Base-by-base conservation (phyloP, 2,113 vertebrate species). In the Athene noctua region DNA sequence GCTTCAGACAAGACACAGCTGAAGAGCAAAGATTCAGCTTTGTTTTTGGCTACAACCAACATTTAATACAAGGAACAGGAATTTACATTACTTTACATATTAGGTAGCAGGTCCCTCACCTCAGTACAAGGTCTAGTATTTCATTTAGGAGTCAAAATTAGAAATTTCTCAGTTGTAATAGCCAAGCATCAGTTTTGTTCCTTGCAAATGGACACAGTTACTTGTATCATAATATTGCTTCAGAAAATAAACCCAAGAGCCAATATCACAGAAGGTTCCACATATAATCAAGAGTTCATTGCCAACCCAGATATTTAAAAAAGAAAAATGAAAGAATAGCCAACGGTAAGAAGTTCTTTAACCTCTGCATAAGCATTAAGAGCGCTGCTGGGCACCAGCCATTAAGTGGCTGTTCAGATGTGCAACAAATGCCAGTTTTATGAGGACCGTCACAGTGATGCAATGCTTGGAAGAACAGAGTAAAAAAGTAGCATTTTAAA, bases 371-470 rank as follows among this genome's bases (percentile, higher is more conserved):
- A 47, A 89, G 72, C 78, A 94, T 93, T 55, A 97, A 97, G 98
- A 68, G 98, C 88, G 81, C 92, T 97, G 97, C 90, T 96, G 97
- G 92, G 91, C 86, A 91, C 83, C 96, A 95, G 92, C 98, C 96
- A 89, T 97, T 95, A 98, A 98, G 98, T 97, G 98, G 96, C 94
- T 95, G 80, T 70, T 90, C 49, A 66, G 80, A 95, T 91, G 92
- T 71, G 92, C 91, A 96, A 96, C 96, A 75, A 94, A 97, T 83
- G 55, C 59, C 49, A 80, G 46, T 70, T 85, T 80, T 32, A 54
- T 42, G 94, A 92, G 66, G 79, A 90, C 74, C 75, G 86, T 97
- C 98, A 98, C 98, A 98, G 98, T 98, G 98, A 95, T 89, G 57
- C 13, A 93, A 97, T 80, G 91, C 84, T 92, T 77, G 88, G 96